Evolutionary conservation across 2,113 vertebrate species (phyloP).

Genomic region (human): DNA sequence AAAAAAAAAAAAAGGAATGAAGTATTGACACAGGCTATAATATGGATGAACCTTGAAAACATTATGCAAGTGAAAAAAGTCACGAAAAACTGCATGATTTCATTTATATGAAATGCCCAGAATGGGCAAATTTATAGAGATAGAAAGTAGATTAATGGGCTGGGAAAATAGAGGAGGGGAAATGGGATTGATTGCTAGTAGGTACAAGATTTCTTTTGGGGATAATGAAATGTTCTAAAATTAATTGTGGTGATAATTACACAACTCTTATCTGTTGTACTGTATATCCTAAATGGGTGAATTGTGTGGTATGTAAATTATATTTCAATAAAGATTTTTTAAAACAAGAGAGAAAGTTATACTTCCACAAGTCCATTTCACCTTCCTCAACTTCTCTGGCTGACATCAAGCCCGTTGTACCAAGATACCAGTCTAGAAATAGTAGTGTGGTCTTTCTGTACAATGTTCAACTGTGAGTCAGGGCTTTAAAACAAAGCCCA

Average conservation of each 20-base stretch:
- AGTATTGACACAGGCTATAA: background rate
- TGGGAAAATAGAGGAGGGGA: background rate
- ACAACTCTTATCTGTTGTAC: background rate
- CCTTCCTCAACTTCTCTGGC: conserved; percentile 22
- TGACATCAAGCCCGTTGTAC: background rate
- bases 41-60: background rate
- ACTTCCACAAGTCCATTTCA: background rate
- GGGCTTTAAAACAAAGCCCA: conserved; percentile 50
- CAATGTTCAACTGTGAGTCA: background rate
- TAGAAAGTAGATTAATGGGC: background rate
- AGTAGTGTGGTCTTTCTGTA: background rate
- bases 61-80: background rate
- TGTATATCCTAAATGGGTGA: background rate
- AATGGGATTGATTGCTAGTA: background rate
- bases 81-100: background rate
- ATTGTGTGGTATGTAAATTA: background rate
- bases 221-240: conserved; percentile 32
- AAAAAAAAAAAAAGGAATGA: background rate
- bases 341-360: background rate
- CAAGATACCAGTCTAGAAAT: background rate
- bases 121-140: background rate
- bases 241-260: background rate
- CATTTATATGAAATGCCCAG: background rate
- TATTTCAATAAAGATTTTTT: background rate
- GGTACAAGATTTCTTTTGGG: background rate